Percentiles rank a stretch among this genome's conserved stretches.
phyloP scores from a whole-genome alignment of 2,797 vertebrate genomes.

The Sardinella longiceps region DNA sequence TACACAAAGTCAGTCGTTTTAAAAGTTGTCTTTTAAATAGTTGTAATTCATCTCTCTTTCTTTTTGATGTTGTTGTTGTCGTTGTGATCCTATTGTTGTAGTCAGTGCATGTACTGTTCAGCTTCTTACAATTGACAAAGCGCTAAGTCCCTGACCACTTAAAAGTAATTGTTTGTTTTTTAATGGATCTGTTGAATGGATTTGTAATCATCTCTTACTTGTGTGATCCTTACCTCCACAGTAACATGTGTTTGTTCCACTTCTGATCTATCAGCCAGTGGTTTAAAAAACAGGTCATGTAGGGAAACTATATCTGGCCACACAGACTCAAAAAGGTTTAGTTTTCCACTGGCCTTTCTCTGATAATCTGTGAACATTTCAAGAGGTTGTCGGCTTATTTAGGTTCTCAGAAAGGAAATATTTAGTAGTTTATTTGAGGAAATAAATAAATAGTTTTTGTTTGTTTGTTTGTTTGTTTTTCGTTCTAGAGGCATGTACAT shows the following conservation, averaged over 20 bases:
- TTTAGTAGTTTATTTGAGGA: constrained; percentile 16
- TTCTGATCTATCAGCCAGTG: neutral
- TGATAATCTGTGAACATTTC: neutral
- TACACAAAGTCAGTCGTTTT: neutral
- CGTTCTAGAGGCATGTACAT: neutral
- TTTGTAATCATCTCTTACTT: neutral
- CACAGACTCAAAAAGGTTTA: neutral
- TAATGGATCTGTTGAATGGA: neutral
- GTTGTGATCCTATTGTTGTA: neutral
- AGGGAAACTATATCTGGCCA: neutral
- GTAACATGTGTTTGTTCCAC: neutral
- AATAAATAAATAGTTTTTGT: neutral
- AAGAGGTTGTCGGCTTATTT: neutral
- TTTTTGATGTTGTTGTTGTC: neutral
- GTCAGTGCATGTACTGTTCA: neutral
- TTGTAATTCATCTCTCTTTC: neutral
- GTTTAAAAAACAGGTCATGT: neutral
- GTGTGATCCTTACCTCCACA: neutral
- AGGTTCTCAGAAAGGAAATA: neutral
- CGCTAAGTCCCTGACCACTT: neutral
- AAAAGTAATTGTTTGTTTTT: neutral
- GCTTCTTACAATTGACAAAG: neutral
- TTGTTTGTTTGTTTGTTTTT: neutral
- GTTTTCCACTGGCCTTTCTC: neutral
- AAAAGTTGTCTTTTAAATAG: neutral